phyloP scores from a whole-genome alignment of 2,797 vertebrate species.

The Nasua narica region DNA sequence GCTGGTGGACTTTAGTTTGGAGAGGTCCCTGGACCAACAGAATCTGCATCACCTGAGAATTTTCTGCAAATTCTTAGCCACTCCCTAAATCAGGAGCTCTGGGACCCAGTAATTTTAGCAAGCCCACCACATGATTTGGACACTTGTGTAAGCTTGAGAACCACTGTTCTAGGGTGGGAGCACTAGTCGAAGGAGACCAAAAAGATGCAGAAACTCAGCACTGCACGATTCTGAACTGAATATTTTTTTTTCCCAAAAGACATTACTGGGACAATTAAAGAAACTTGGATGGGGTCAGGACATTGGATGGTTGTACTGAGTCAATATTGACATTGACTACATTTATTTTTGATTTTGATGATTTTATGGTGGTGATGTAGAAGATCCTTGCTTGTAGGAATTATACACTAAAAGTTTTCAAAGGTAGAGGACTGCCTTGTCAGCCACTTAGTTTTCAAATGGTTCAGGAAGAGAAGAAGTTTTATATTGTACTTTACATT shows the following conservation, averaged over 20 bases:
- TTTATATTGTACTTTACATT: not conserved
- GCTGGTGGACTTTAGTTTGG: not conserved
- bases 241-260: not conserved
- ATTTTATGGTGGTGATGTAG: not conserved
- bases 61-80: not conserved
- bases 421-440: not conserved
- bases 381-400: not conserved
- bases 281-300: not conserved
- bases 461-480: not conserved
- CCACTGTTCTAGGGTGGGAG: not conserved
- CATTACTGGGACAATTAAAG: not conserved
- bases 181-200: not conserved
- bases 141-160: not conserved
- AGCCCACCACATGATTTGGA: not conserved
- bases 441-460: not conserved
- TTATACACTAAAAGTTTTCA: not conserved
- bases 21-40: not conserved
- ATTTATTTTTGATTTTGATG: not conserved
- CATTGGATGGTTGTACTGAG: not conserved
- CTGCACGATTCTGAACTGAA: not conserved
- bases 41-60: not conserved
- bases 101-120: not conserved
- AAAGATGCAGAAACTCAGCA: not conserved
- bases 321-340: not conserved
- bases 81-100: not conserved